Conservation (phyloP, 2,113 vertebrate species). For the Pionites leucogaster region DNA sequence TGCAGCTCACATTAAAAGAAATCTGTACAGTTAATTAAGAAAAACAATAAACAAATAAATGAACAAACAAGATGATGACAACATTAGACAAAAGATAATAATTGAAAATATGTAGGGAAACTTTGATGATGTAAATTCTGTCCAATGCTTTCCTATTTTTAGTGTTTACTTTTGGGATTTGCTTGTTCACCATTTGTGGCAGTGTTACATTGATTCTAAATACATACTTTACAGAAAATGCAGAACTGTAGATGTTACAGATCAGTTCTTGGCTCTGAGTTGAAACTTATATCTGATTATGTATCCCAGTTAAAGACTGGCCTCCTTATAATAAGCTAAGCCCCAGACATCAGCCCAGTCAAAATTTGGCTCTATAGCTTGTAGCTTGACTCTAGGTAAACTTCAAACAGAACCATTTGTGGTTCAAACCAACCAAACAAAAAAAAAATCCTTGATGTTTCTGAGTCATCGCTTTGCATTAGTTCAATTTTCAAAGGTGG, state of each 20-base stretch:
- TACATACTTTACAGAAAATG: background rate
- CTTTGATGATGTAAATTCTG: background rate
- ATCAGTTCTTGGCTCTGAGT: background rate
- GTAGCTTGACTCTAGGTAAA: constrained; percentile 41
- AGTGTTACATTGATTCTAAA: background rate
- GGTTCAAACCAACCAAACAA: constrained; percentile 42
- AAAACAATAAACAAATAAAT: background rate
- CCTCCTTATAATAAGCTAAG: background rate
- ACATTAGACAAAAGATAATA: background rate
- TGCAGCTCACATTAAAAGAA: background rate
- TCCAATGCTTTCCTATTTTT: background rate
- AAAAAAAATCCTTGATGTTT: constrained; percentile 22
- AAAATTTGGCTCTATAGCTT: background rate
- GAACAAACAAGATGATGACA: background rate
- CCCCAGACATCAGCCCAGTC: background rate
- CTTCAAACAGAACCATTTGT: constrained; percentile 6
- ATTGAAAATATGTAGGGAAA: background rate
- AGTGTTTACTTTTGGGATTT: background rate
- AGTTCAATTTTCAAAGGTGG: constrained; percentile 8
- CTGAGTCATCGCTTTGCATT: constrained; percentile 7
- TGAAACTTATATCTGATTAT: constrained; percentile 39
- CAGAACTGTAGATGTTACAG: background rate
- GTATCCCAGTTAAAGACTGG: background rate
- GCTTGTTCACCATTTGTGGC: background rate
- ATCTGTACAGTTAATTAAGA: background rate